These are phyloP conservation scores for Tachystola acroxantha DNA, from an alignment of 2,888 invertebrate species.

Conservation along the genomic window DNA sequence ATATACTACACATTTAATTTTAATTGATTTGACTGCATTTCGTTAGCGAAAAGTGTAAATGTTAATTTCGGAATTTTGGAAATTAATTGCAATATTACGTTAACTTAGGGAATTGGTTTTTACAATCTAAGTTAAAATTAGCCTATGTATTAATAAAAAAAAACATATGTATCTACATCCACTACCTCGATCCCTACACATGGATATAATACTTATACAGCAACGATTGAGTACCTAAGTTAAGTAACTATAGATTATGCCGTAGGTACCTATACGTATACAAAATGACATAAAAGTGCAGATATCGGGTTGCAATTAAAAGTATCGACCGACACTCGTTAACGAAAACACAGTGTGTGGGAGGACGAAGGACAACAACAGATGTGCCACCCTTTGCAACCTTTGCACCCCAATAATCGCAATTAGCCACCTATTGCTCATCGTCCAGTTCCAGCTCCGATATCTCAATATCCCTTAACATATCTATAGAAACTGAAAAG, in stretches of 20 bases:
- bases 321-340: slow-evolving; percentile 60
- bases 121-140: too few relatives aligned
- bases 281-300: slow-evolving; percentile 35
- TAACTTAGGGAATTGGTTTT: too few relatives aligned
- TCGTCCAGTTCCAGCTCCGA: slow-evolving; percentile 18
- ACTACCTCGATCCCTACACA: too few relatives aligned
- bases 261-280: slow-evolving; percentile 6
- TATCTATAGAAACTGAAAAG: slow-evolving; percentile 11
- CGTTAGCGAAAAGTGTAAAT: slow-evolving; percentile 6
- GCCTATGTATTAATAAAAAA: too few relatives aligned
- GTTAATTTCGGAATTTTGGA: too few relatives aligned
- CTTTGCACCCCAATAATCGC: slow-evolving; percentile 49
- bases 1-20: slow-evolving; percentile 26
- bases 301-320: slow-evolving; percentile 75
- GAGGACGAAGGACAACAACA: slow-evolving; percentile 66
- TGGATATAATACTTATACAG: too few relatives aligned
- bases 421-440: slow-evolving; percentile 51
- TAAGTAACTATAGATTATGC: neutral
- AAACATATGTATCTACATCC: too few relatives aligned
- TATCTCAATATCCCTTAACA: slow-evolving; percentile 6
- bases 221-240: too few relatives aligned
- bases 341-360: slow-evolving; percentile 52
- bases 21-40: slow-evolving; percentile 15
- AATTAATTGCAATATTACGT: too few relatives aligned
- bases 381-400: slow-evolving; percentile 64